Evolutionary conservation across 2,113 vertebrate species (phyloP).

Genomic region (Urocitellus parryii): DNA sequence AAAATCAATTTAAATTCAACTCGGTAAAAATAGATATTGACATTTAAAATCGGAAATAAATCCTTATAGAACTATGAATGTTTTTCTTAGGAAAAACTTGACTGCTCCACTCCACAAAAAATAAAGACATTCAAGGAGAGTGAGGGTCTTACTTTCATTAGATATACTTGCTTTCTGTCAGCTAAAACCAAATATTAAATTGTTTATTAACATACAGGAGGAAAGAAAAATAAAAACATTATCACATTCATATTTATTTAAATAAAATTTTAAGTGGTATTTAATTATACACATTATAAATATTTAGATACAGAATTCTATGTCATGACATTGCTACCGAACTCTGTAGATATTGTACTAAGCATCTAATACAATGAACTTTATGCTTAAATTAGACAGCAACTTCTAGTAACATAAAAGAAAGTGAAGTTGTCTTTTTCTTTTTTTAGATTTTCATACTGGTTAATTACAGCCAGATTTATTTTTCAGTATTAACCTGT

Average conservation of each 20-base stretch:
- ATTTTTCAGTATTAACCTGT: background rate
- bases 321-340: background rate
- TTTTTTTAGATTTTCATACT: background rate
- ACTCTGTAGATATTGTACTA: background rate
- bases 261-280: background rate
- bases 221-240: background rate
- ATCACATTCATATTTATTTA: background rate
- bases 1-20: background rate
- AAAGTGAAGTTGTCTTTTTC: background rate
- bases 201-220: background rate
- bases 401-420: background rate
- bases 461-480: background rate
- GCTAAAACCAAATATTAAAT: background rate
- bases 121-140: background rate
- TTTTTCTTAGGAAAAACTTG: background rate
- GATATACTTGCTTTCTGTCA: background rate
- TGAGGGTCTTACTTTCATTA: background rate
- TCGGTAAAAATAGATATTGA: background rate
- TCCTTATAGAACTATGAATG: background rate
- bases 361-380: background rate
- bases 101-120: background rate
- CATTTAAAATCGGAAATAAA: background rate
- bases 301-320: too few species aligned
- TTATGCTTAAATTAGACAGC: background rate
- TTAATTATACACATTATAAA: background rate